These are phyloP conservation scores for Hirtodrosophila duncani DNA, from an alignment of 2,888 invertebrate genomes.

Conservation along the genomic window DNA sequence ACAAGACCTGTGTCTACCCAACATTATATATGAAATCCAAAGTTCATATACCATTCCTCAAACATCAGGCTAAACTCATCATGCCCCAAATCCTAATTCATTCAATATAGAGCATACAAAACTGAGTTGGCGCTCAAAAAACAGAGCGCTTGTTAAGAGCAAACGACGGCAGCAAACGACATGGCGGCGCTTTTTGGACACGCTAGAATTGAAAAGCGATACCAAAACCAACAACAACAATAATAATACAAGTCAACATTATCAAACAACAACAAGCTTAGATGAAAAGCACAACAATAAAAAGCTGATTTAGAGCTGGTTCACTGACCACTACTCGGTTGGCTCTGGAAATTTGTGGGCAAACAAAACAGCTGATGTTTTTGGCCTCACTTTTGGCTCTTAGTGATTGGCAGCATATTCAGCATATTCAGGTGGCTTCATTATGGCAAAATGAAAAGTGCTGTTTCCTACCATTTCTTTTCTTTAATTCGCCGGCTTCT, in stretches of 20 bases:
- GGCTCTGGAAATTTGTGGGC: slow-evolving; percentile 31
- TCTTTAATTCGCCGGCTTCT: slow-evolving; percentile 16
- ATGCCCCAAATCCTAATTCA: too few species aligned
- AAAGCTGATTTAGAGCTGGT: slow-evolving; percentile 36
- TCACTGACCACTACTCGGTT: slow-evolving; percentile 54
- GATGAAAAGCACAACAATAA: background rate
- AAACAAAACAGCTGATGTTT: slow-evolving; percentile 30
- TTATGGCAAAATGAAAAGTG: slow-evolving; percentile 63
- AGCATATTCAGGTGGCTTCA: slow-evolving; percentile 46
- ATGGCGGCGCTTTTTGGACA: slow-evolving; percentile 28
- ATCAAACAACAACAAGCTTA: slow-evolving; percentile 37
- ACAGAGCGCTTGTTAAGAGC: slow-evolving; percentile 24
- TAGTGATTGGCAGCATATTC: slow-evolving; percentile 42
- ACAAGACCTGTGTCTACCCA: too few species aligned
- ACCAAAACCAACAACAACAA: slow-evolving; percentile 13
- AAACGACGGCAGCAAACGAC: slow-evolving; percentile 18
- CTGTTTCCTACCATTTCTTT: slow-evolving; percentile 5
- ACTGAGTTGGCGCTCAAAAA: slow-evolving; percentile 13
- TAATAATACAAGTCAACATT: slow-evolving; percentile 36
- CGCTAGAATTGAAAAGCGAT: slow-evolving; percentile 58
- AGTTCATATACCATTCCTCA: too few species aligned
- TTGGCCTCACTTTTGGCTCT: slow-evolving; percentile 26
- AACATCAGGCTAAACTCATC: too few species aligned
- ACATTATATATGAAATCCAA: too few species aligned
- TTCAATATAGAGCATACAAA: slow-evolving; percentile 1